Percentiles rank a stretch among this genome's conserved stretches.
These are phyloP conservation scores for Antigone vipio DNA, from an alignment of 2,113 vertebrate genomes.

Conservation along the genomic window DNA sequence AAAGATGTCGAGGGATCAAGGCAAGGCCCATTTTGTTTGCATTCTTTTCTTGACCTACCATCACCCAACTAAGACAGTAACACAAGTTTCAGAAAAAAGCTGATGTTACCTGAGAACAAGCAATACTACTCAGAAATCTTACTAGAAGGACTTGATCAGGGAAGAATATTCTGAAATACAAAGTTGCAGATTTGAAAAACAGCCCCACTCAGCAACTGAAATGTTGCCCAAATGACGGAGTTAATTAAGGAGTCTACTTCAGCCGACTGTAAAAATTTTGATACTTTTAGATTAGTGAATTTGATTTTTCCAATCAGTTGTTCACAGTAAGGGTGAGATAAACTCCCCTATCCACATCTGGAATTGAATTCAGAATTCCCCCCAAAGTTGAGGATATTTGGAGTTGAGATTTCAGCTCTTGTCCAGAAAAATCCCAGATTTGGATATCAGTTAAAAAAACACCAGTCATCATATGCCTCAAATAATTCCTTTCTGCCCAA, in stretches of 20 bases:
- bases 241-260: background rate
- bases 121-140: background rate
- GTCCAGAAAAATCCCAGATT: background rate
- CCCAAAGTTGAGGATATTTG: background rate
- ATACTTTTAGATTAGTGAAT: background rate
- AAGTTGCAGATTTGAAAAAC: background rate
- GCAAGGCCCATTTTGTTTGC: background rate
- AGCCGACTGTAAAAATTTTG: background rate
- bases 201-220: background rate
- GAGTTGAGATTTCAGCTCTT: background rate
- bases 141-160: background rate
- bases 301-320: background rate
- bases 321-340: background rate
- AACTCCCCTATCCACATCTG: background rate
- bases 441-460: background rate
- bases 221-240: background rate
- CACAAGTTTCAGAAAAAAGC: background rate
- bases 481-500: background rate
- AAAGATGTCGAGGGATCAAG: constrained; percentile 18
- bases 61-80: background rate
- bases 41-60: background rate
- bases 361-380: background rate
- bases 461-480: background rate
- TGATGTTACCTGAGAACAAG: background rate
- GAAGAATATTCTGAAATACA: background rate